phyloP scores from a whole-genome alignment of 2,888 invertebrate species.

The Polymixis flavicincta region DNA sequence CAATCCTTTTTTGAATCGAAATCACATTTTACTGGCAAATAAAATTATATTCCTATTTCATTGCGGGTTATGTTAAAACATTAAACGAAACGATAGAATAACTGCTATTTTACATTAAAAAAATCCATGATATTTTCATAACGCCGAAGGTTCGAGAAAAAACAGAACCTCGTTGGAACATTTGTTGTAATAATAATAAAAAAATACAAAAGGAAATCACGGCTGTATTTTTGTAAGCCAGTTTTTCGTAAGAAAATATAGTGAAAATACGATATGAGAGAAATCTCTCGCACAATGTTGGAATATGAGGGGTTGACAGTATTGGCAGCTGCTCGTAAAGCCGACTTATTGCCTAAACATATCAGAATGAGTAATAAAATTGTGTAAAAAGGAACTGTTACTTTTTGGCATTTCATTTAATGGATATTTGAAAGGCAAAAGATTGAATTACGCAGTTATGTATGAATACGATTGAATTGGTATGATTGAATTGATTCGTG shows the following conservation, averaged over 20 bases:
- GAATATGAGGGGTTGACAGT: constrained; percentile 70
- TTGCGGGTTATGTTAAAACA: constrained; percentile 11
- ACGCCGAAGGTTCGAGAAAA: constrained; percentile 24
- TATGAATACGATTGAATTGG: constrained; percentile 15
- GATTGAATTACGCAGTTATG: constrained; percentile 22
- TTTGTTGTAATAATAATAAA: constrained; percentile 35
- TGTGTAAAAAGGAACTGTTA: constrained; percentile 48
- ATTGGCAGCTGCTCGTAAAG: constrained; percentile 79
- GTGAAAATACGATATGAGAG: constrained; percentile 48
- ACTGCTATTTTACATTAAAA: constrained; percentile 39
- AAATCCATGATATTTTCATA: constrained; percentile 46
- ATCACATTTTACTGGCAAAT: constrained; percentile 31
- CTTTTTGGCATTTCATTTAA: constrained; percentile 53
- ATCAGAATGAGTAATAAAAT: constrained; percentile 64
- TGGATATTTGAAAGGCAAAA: constrained; percentile 49
- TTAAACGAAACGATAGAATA: constrained; percentile 28
- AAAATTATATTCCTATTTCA: constrained; percentile 37
- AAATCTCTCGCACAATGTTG: constrained; percentile 49
- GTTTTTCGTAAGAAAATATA: constrained; percentile 54
- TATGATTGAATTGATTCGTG: constrained; percentile 7
- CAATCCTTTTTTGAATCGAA: constrained; percentile 16
- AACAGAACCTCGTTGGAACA: constrained; percentile 29
- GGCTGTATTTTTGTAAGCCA: constrained; percentile 47
- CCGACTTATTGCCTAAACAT: constrained; percentile 76
- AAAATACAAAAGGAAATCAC: constrained; percentile 41